These are phyloP conservation scores for Drosophila orosa DNA, from an alignment of 1,140 invertebrate species.

Conservation along the genomic window DNA sequence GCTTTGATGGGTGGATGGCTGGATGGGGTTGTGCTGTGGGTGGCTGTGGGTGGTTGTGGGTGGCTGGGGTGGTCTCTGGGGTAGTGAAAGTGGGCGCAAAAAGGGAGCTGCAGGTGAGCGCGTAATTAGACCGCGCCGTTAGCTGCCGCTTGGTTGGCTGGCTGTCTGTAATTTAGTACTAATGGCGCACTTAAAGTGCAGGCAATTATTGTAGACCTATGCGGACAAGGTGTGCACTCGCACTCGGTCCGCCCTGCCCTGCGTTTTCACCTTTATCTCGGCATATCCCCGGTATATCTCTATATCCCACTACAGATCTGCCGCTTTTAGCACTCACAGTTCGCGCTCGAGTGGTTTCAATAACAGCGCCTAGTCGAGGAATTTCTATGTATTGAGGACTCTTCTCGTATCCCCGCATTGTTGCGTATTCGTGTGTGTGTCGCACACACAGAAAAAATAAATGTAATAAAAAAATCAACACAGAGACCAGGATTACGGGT, in stretches of 20 bases:
- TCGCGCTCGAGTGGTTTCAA: conserved; percentile 60
- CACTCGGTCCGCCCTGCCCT: neutral
- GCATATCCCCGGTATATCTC: conserved; percentile 12
- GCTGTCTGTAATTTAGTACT: conserved; percentile 80
- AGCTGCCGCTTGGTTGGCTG: conserved; percentile 58
- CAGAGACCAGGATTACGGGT: neutral
- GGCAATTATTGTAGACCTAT: conserved; percentile 80
- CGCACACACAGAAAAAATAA: neutral
- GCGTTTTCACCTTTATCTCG: neutral
- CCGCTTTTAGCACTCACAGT: conserved; percentile 45
- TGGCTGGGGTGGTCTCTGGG: neutral
- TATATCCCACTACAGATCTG: conserved; percentile 34
- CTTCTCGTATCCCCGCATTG: neutral
- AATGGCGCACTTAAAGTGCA: conserved; percentile 78
- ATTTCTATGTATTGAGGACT: conserved; percentile 39
- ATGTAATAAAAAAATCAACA: neutral
- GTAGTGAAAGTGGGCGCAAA: conserved; percentile 11
- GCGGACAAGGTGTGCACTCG: conserved; percentile 40
- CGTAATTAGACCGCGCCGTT: conserved; percentile 78
- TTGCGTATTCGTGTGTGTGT: conserved; percentile 1
- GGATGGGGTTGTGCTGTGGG: no score
- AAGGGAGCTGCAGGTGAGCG: conserved; percentile 62
- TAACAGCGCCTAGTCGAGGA: conserved; percentile 40
- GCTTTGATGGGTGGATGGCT: conserved; percentile 32
- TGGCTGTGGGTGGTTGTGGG: neutral